Conservation (phyloP, 1,140 invertebrate species). For the Zaprionus davidi region DNA sequence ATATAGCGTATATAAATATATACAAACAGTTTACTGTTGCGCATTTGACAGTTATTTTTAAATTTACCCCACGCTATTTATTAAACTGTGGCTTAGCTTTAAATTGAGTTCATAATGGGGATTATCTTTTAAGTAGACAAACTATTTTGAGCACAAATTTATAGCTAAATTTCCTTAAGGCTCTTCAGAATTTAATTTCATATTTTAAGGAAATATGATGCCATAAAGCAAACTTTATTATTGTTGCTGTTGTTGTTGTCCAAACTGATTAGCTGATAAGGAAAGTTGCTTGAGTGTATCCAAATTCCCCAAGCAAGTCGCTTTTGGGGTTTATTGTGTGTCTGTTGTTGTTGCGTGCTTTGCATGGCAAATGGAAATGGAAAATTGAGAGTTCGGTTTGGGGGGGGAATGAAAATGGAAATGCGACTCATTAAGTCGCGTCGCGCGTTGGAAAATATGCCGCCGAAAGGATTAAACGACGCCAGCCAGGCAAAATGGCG, state of each 20-base stretch:
- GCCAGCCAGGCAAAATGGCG: slow-evolving; percentile 51
- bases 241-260: not conserved
- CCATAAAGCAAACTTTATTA: not conserved
- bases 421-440: slow-evolving; percentile 71
- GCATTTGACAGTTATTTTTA: not conserved
- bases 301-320: slow-evolving; percentile 24
- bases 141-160: not conserved
- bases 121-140: not conserved
- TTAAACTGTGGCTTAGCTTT: not conserved
- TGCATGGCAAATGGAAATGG: slow-evolving; percentile 41
- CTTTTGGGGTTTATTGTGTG: slow-evolving; percentile 51
- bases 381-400: not conserved
- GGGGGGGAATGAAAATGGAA: slow-evolving; percentile 23
- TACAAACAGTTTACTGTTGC: slow-evolving; percentile 11
- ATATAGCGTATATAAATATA: not conserved
- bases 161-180: not conserved
- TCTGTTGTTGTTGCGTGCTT: slow-evolving; percentile 46
- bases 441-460: slow-evolving; percentile 69
- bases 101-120: not conserved
- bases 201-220: not conserved
- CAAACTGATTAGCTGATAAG: slow-evolving; percentile 50
- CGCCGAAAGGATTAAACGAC: slow-evolving; percentile 70
- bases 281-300: slow-evolving; percentile 48
- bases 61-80: not conserved
- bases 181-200: slow-evolving; percentile 3